These are phyloP conservation scores for Cyrtodaria siliqua DNA, from an alignment of 2,888 invertebrate genomes.

Conservation along the genomic window DNA sequence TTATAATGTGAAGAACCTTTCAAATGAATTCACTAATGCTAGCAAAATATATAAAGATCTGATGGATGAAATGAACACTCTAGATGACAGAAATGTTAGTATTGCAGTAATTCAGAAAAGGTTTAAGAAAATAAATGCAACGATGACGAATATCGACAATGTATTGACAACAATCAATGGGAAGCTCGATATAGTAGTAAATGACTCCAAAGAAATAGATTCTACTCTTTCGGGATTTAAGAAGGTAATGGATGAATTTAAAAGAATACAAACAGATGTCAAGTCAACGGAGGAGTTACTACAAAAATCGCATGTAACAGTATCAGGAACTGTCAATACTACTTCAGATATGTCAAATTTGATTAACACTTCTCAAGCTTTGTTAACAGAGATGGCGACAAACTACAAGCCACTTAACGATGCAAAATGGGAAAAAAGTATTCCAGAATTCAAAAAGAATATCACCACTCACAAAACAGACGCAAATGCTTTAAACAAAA, in stretches of 20 bases:
- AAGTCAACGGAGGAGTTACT: slow-evolving; percentile 1
- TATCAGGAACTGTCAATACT: background rate
- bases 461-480: background rate
- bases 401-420: slow-evolving; percentile 31
- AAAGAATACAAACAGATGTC: slow-evolving; percentile 22
- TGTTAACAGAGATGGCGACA: slow-evolving; percentile 22
- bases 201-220: slow-evolving; percentile 9
- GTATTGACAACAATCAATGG: slow-evolving; percentile 14
- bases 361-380: background rate
- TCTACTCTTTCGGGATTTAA: slow-evolving; percentile 12
- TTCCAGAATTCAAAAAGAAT: slow-evolving; percentile 1
- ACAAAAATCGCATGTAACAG: background rate
- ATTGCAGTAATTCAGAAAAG: slow-evolving; percentile 21
- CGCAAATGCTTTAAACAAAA: background rate
- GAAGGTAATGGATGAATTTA: slow-evolving; percentile 41
- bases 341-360: background rate
- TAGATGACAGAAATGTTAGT: slow-evolving; percentile 42
- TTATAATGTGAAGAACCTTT: slow-evolving; percentile 3
- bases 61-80: slow-evolving; percentile 13
- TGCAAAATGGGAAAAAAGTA: slow-evolving; percentile 7
- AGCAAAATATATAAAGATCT: slow-evolving; percentile 26
- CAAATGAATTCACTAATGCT: slow-evolving; percentile 17
- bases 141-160: slow-evolving; percentile 20
- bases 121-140: slow-evolving; percentile 26
- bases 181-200: slow-evolving; percentile 2